Evolutionary conservation across 2,113 vertebrate genomes (phyloP), one percentile per base, ranked within the genome.

Genomic region (Phaethon lepturus): DNA sequence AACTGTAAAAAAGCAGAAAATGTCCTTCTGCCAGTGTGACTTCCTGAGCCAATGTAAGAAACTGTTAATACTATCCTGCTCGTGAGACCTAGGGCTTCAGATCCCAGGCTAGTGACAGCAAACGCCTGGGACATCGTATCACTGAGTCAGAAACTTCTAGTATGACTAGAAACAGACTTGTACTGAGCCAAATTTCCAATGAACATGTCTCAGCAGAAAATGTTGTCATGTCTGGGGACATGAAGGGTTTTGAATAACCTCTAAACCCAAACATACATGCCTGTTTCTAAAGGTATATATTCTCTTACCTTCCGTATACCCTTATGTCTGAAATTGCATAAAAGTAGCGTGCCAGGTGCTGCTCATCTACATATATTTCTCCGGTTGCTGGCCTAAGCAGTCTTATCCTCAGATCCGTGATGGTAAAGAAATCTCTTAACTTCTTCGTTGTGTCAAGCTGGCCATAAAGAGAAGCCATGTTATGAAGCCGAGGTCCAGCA

Each of bases 391-490:
- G 99, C 83, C 99, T 98, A 64, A 99, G 98, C 82, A 99, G 98
- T 86, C 99, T 98, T 97, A 99, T 98, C 90, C 99, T 99, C 98
- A 99, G 99, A 97, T 99, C 99, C 8, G 99, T 99, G 97, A 99
- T 98, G 90, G 99, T 99, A 95, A 99, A 99, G 98, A 99, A 99
- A 98, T 99, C 99, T 97, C 99, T 98, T 96, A 99, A 98, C 95
- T 99, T 99, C 98, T 99, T 99, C 96, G 99, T 99, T 23, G 99
- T 99, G 98, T 99, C 99, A 96, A 99, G 98, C 93, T 99, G 99
- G 64, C 99, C 99, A 9, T 99, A 99, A 69, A 99, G 98, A 20
- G 99, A 99, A 59, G 99, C 99, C 99, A 99, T 99, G 92, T 99
- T 99, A 98, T 99, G 99, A 52, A 99, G 99, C 60, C 99, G 98